A percentile compares a stretch with the other conserved stretches of the same genome.
Conservation (phyloP, 1,140 invertebrate genomes). For the Coenobita brevimanus region DNA sequence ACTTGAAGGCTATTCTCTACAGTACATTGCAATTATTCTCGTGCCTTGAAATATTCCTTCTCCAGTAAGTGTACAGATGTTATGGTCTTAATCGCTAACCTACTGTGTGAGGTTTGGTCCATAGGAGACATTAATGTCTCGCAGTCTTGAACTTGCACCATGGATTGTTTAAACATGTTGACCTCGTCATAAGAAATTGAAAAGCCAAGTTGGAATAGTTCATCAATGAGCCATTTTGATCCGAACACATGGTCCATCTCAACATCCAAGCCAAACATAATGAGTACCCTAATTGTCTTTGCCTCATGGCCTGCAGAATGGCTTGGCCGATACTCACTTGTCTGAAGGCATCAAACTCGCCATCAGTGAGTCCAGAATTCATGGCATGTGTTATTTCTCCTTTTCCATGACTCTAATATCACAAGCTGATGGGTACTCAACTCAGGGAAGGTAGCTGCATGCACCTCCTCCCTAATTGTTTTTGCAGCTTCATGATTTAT, state of each 20-base stretch:
- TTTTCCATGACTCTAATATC: no score
- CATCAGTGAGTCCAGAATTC: no score
- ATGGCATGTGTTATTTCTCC: no score
- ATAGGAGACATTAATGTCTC: background rate
- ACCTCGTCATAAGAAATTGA: background rate
- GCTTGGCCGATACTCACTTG: constrained; percentile 5
- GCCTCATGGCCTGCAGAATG: background rate
- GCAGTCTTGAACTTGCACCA: background rate
- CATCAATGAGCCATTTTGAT: background rate
- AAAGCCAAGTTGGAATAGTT: background rate
- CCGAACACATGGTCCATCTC: background rate
- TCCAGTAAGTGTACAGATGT: background rate
- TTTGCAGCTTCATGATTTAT: no score
- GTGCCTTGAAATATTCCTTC: background rate
- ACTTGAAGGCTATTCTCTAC: no score
- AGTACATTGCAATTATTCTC: background rate
- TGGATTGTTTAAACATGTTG: background rate
- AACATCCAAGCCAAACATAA: background rate
- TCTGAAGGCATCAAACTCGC: no score
- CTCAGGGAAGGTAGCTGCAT: no score
- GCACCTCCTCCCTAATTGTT: no score
- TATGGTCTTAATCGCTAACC: background rate
- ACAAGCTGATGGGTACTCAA: no score
- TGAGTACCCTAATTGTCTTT: background rate
- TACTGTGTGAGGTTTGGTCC: background rate